Conservation (phyloP, 2,797 vertebrate genomes). For the Sarcophilus harrisii region DNA sequence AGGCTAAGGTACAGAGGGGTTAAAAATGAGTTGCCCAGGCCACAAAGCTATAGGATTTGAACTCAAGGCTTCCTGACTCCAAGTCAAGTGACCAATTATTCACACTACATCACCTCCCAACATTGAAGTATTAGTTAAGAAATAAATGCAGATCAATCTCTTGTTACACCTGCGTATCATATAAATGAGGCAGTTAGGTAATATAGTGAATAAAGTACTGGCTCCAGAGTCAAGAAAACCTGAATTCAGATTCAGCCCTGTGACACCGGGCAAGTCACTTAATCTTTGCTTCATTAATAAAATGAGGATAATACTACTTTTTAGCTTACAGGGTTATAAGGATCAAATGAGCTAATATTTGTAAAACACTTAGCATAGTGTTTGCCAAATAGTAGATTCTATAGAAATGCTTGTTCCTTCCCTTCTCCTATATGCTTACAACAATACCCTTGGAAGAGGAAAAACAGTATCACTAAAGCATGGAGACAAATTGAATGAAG, state of each 20-base stretch:
- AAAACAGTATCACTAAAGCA: not conserved
- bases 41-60: not conserved
- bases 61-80: not conserved
- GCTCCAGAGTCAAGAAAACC: not conserved
- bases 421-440: not conserved
- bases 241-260: not conserved
- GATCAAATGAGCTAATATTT: not conserved
- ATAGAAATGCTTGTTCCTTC: not conserved
- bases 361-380: not conserved
- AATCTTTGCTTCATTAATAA: not conserved
- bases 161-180: not conserved
- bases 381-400: not conserved
- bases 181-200: not conserved
- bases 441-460: not conserved
- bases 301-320: not conserved
- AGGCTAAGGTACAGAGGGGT: not conserved
- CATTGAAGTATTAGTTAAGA: not conserved
- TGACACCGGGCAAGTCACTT: not conserved
- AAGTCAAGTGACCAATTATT: not conserved
- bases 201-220: not conserved
- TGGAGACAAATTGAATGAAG: not conserved
- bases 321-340: not conserved
- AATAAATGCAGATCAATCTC: not conserved
- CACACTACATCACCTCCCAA: not conserved
- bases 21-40: not conserved